These are phyloP conservation scores for Epistrophe eligans DNA, from an alignment of 2,888 invertebrate species.

Conservation along the genomic window DNA sequence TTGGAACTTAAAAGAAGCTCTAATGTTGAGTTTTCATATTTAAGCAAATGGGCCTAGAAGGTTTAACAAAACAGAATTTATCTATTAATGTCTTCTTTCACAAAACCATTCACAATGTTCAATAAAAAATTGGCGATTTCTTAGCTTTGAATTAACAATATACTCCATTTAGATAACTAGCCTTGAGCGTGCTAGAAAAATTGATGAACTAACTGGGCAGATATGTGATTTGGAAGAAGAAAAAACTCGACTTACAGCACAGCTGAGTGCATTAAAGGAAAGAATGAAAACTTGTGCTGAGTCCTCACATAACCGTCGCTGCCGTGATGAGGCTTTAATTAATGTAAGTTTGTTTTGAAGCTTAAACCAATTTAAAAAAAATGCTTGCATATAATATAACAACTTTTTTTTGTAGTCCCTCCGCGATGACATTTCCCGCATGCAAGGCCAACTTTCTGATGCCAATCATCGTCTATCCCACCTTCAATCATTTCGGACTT, in stretches of 20 bases:
- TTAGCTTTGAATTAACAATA: neutral
- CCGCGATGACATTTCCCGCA: slow-evolving; percentile 90
- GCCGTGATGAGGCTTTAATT: slow-evolving; percentile 83
- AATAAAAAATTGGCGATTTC: too few species aligned
- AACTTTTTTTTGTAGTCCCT: slow-evolving; percentile 84
- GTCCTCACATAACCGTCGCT: slow-evolving; percentile 82
- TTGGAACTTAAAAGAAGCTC: too few species aligned
- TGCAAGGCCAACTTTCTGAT: slow-evolving; percentile 90
- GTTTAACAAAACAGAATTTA: too few species aligned
- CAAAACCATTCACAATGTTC: too few species aligned
- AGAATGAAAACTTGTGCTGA: slow-evolving; percentile 81
- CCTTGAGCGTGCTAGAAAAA: slow-evolving; percentile 91
- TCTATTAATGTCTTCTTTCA: too few species aligned
- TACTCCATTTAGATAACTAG: slow-evolving; percentile 88
- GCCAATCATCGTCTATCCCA: slow-evolving; percentile 91
- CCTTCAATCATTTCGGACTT: slow-evolving; percentile 90
- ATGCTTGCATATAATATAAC: too few species aligned
- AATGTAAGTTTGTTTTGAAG: slow-evolving; percentile 79
- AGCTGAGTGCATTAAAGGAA: slow-evolving; percentile 81
- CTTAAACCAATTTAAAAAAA: too few species aligned
- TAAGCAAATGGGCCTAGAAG: too few species aligned
- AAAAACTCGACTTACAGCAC: slow-evolving; percentile 86
- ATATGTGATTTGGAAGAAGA: slow-evolving; percentile 92
- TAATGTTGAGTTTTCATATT: too few species aligned
- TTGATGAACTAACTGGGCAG: slow-evolving; percentile 92